Conservation (phyloP, 2,888 invertebrate genomes). For the Acronicta aceris region DNA sequence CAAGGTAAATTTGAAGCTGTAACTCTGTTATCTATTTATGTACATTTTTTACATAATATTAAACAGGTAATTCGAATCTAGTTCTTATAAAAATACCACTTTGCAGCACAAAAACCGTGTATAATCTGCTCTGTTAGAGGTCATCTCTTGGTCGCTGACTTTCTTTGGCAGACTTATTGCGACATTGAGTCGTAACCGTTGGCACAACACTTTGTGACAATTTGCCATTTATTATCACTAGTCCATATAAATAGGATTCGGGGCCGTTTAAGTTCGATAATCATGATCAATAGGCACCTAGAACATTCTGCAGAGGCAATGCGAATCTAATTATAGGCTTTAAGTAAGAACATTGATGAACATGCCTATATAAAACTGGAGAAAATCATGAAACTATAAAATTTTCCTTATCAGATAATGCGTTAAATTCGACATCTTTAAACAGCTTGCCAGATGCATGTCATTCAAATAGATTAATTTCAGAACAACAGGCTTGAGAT, state of each 20-base stretch:
- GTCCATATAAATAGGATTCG: slow-evolving; percentile 26
- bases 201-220: slow-evolving; percentile 24
- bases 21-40: no score
- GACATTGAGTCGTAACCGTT: slow-evolving; percentile 50
- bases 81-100: slow-evolving; percentile 24
- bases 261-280: slow-evolving; percentile 18
- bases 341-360: background rate
- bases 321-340: slow-evolving; percentile 3
- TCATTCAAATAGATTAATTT: no score
- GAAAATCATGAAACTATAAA: slow-evolving; percentile 10
- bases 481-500: no score
- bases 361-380: background rate
- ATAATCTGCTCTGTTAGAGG: slow-evolving; percentile 54
- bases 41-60: background rate
- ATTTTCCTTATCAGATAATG: slow-evolving; percentile 7
- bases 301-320: slow-evolving; percentile 2
- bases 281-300: background rate
- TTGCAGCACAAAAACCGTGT: slow-evolving; percentile 51
- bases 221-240: slow-evolving; percentile 26
- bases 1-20: no score
- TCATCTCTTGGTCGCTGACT: slow-evolving; percentile 52
- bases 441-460: no score
- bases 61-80: background rate
- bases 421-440: slow-evolving; percentile 4
- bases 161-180: slow-evolving; percentile 53